Conservation (phyloP, 1,140 invertebrate genomes). For the Apis laboriosa region DNA sequence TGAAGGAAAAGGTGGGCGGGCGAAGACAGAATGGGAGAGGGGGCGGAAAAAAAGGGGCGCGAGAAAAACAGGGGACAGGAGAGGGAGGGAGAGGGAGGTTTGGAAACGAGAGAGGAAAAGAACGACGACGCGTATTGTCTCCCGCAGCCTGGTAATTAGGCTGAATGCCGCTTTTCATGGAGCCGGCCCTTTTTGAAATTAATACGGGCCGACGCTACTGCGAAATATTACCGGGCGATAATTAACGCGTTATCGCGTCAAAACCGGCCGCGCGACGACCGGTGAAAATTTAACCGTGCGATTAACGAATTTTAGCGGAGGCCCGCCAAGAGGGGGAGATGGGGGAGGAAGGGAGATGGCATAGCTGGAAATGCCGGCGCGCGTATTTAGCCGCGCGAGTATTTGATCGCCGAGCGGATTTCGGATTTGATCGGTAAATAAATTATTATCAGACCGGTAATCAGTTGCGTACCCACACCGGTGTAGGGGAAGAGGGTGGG, state of each 20-base stretch:
- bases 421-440: background rate
- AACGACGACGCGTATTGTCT: constrained; percentile 56
- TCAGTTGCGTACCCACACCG: background rate
- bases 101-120: constrained; percentile 28
- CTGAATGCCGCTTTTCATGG: constrained; percentile 65
- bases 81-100: too few species aligned
- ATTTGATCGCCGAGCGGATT: background rate
- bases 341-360: too few species aligned
- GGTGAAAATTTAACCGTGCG: constrained; percentile 62
- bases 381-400: background rate
- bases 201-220: constrained; percentile 51
- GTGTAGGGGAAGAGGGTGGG: too few species aligned
- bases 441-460: background rate
- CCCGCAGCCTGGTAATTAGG: constrained; percentile 59
- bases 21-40: background rate
- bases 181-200: constrained; percentile 61
- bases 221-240: constrained; percentile 64
- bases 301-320: constrained; percentile 58
- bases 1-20: constrained; percentile 33
- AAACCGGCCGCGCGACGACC: constrained; percentile 46
- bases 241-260: constrained; percentile 68
- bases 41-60: background rate
- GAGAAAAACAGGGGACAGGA: background rate
- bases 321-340: background rate
- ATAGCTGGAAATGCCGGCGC: constrained; percentile 19